Evolutionary conservation across 1,140 invertebrate genomes (phyloP), one percentile per base, ranked within the genome.

Genomic region (Trichoplusia ni): DNA sequence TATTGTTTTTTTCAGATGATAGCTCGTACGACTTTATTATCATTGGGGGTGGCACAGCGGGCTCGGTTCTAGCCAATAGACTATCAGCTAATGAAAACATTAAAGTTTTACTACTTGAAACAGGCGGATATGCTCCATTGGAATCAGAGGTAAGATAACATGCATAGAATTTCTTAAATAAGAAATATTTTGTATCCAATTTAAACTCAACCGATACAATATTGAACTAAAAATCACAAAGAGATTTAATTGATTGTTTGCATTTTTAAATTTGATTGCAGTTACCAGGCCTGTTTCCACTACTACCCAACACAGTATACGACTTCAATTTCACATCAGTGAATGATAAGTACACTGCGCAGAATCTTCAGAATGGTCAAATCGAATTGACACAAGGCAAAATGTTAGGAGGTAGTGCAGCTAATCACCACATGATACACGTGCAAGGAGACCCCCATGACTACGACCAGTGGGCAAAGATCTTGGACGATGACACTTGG

Each of bases 371-470:
- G 18, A 19, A 18, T 3, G 9, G 13, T 4, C 8, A 9, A n/a
- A 23, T 40, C 1, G 29, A 9, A 13, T 1, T 58, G 1, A 58
- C 51, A 2, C n/a, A 58, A 19, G 91, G 91, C 6, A 92, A 91
- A 77, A 80, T 81, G 18, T 68, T 94, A 53, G 95, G 95, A 2
- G 95, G 95, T 1, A 93, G 93, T 1, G 94, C 93, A 27, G 92
- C 92, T 0, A 86, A 95, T 3, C 95, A 96, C 81, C 94, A 94
- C 44, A 95, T 96, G 94, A 93, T 95, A n/a, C 95, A 95, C 76
- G 93, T 94, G 0, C 86, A 95, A 53, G 95, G 95, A 0, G 94
- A 95, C 82, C 91, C 90, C 16, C 67, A 81, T 13, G 95, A 96
- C 75, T 96, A 94, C 71, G 93, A 96, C 73, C 67, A 90, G 6